Base-by-base conservation (phyloP, 1,140 invertebrate species). In the Scaptomyza graminum region DNA sequence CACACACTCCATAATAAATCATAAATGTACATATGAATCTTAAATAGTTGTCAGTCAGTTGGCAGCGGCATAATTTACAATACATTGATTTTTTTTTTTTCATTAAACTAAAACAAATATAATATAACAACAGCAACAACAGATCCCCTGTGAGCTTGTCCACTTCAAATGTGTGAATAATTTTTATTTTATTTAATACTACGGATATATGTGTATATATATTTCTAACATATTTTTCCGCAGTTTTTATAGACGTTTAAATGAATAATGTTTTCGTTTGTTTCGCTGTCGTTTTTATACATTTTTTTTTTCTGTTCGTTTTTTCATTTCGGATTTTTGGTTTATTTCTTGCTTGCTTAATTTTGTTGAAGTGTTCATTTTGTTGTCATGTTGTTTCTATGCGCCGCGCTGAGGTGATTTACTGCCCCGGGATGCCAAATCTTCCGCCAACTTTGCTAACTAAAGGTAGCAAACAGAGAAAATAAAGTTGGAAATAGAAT, bases 261-360 rank as follows among this genome's bases (percentile, higher is more conserved):
- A 87, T 87, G 82, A 87, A 87, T 87, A 87, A 87, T 87, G 78
- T 87, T 87, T 87, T 78, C 75, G 78, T 79, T 88, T 87, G 82
- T 85, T 85, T 70, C 34, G 46, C 64, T 72, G 67, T 81, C 80
- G 49, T 62, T 74, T 80, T 77, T 65, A 47, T 60, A 60, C 18
- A 22, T 22, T 1, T 34, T 46, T 47, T 44, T 34, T 3, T 41
- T n/a, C 3, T 5, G 37, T n/a, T 55, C 18, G 16, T 63, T 43
- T 41, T 69, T 50, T 71, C 55, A 39, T 69, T 74, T 37, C 49
- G 62, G 46, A 57, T 57, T 66, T 61, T 64, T 63, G 67, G 43
- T 73, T 76, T 79, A 76, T 84, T 79, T 85, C 74, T 74, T 59
- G 52, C 46, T 57, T 74, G 61, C 79, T 64, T 72, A 78, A 75